Conservation (phyloP, 2,888 invertebrate genomes). For the Sturmia bella region DNA sequence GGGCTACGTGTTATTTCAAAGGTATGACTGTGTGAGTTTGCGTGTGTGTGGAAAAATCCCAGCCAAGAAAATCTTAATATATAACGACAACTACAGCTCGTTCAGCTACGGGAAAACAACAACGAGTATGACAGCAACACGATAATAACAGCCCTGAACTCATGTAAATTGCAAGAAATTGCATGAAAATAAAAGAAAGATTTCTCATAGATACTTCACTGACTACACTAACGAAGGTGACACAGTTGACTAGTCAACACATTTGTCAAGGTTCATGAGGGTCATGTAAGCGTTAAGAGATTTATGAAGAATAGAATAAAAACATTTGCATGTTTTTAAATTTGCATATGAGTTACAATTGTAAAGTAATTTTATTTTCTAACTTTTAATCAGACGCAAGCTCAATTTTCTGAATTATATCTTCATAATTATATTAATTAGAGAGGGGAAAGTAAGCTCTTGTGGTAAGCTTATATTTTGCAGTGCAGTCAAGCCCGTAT, state of each 20-base stretch:
- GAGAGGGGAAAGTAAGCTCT: too few relatives aligned
- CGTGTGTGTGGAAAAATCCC: neutral
- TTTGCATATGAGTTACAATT: neutral
- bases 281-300: neutral
- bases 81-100: slow-evolving; percentile 19
- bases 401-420: too few relatives aligned
- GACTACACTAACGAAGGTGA: slow-evolving; percentile 17
- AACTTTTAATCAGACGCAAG: too few relatives aligned
- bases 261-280: slow-evolving; percentile 12
- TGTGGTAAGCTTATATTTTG: too few relatives aligned
- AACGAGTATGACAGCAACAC: slow-evolving; percentile 14
- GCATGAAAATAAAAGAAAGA: slow-evolving; percentile 15
- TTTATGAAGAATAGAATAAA: neutral
- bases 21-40: neutral
- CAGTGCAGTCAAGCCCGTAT: too few relatives aligned
- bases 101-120: slow-evolving; percentile 19
- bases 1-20: slow-evolving; percentile 48
- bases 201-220: slow-evolving; percentile 11
- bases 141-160: slow-evolving; percentile 44
- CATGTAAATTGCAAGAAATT: slow-evolving; percentile 50
- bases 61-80: slow-evolving; percentile 38
- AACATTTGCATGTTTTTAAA: neutral
- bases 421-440: too few relatives aligned
- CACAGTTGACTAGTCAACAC: slow-evolving; percentile 3
- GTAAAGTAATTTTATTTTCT: too few relatives aligned